Base-by-base conservation (phyloP, 2,888 invertebrate species). In the Himalopsyche anomala region DNA sequence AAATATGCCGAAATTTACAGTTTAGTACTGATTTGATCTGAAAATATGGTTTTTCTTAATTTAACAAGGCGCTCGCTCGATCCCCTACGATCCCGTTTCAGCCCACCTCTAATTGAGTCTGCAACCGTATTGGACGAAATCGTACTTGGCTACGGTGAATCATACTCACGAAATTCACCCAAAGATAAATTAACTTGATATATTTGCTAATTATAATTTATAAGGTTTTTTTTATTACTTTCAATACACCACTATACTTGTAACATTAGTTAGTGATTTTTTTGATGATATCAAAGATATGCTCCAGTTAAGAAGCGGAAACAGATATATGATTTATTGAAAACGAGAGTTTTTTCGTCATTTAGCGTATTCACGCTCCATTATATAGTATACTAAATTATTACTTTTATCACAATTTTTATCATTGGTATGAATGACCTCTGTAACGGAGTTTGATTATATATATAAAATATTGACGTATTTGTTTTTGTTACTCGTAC, bases 361-460 rank as follows among this genome's bases (percentile, higher is more conserved):
- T 9, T 62, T 62, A 19, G 62, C 62, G 62, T 62, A 62, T 62
- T 62, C 28, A 62, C 28, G 28, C 28, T 62, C n/a, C 15, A 19
- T 19, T 62, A 62, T 62, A 6, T n/a, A 62, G 62, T 62, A 28
- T 28, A 62, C 62, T 62, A 28, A 62, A 62, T 62, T 19, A 62
- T 19, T 62, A 11, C 28, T 62, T 62, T 19, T 62, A n/a, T 19
- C 62, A 62, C 19, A 62, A 19, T 62, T 62, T 62, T 62, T 62
- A 62, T 62, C 62, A 62, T 19, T 62, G 62, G 62, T 19, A 62
- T 62, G 62, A 62, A 62, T 62, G 62, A 62, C 62, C 62, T 62
- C 62, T 62, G 62, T 62, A 62, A 62, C 62, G 62, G 62, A 62
- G 62, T 62, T 62, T 62, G 62, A 62, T 62, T 62, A 62, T 51